Evolutionary conservation across 1,140 invertebrate species (phyloP), one percentile per base, ranked within the genome.

Genomic region (Chymomyza costata): DNA sequence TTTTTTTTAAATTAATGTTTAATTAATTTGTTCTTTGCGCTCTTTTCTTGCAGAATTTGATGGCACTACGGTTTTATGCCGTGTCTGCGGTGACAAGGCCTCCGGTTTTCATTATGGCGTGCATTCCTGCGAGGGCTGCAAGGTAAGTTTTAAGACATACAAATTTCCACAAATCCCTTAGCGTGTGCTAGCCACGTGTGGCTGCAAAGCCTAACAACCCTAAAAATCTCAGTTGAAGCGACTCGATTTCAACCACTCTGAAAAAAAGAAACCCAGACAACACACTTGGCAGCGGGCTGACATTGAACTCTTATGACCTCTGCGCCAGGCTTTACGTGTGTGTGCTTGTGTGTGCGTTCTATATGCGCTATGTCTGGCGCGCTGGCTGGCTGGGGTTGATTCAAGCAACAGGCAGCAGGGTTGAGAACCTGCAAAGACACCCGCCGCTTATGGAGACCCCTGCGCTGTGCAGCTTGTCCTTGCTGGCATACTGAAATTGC

Each of bases 61-160:
- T 88, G 97, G 97, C 17, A 98, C 97, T 38, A 98, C 96, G 16
- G 95, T 98, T 41, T 87, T 99, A 37, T 99, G 98, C 86, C 92
- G 97, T 43, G 97, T 99, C 1, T 99, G 98, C 86, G 97, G 97
- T 21, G 97, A 99, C 87, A 98, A 98, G 87, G 97, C 97, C 38
- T 97, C 95, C 80, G 98, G 97, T 49, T 99, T 99, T 87, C 98
- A 99, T 86, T 99, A 99, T 89, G 98, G 98, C 39, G 98, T 99
- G 58, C 97, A 99, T 88, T 98, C 97, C 62, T 99, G 98, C 87
- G 98, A 99, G 89, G 98, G 98, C 69, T 99, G 97, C 92, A 99
- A 99, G 94, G 97, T 99, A 90, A 92, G 92, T 88, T n/a, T n/a
- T n/a, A n/a, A n/a, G n/a, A n/a, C n/a, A n/a, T n/a, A n/a, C n/a